A percentile compares a stretch with the other conserved stretches of the same genome.
These are phyloP conservation scores for Uloborus plumipes DNA, from an alignment of 2,888 invertebrate genomes.

Conservation along the genomic window DNA sequence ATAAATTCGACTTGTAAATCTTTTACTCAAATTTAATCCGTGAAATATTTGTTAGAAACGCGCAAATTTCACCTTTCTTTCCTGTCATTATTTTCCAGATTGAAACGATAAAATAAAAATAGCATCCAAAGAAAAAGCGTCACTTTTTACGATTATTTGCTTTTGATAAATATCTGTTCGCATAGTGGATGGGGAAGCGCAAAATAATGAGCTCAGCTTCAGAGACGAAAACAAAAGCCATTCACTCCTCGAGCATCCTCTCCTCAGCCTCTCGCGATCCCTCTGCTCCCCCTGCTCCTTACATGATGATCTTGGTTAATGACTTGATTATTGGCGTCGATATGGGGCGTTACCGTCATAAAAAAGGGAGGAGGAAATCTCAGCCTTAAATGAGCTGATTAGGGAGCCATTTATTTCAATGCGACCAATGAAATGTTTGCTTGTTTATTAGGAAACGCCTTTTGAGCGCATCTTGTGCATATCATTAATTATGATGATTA, in stretches of 20 bases:
- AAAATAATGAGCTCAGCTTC: conserved; percentile 18
- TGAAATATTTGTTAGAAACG: too few relatives aligned
- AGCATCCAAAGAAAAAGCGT: too few relatives aligned
- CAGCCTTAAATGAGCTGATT: conserved; percentile 56
- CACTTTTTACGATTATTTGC: too few relatives aligned
- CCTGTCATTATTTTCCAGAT: too few relatives aligned
- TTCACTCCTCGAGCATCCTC: conserved; percentile 17
- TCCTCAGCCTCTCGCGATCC: conserved; percentile 3
- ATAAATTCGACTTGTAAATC: too few relatives aligned
- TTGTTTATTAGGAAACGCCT: conserved; percentile 60
- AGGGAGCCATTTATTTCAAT: conserved; percentile 49
- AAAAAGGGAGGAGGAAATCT: conserved; percentile 33
- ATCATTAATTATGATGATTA: conserved; percentile 46
- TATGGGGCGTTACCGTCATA: conserved; percentile 55
- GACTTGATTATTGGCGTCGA: conserved; percentile 59
- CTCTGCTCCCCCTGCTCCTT: conserved; percentile 9
- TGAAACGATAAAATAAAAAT: too few relatives aligned
- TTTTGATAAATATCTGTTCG: too few relatives aligned
- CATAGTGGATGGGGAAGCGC: too few relatives aligned
- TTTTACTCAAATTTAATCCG: too few relatives aligned
- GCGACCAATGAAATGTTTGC: conserved; percentile 49
- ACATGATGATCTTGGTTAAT: conserved; percentile 38
- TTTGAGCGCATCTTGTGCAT: conserved; percentile 39
- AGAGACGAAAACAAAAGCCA: conserved; percentile 35
- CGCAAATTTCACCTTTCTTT: too few relatives aligned